Percentiles rank a stretch among this genome's conserved stretches.
phyloP scores from a whole-genome alignment of 92 coral and sea anemone genomes.

The Desmophyllum pertusum region DNA sequence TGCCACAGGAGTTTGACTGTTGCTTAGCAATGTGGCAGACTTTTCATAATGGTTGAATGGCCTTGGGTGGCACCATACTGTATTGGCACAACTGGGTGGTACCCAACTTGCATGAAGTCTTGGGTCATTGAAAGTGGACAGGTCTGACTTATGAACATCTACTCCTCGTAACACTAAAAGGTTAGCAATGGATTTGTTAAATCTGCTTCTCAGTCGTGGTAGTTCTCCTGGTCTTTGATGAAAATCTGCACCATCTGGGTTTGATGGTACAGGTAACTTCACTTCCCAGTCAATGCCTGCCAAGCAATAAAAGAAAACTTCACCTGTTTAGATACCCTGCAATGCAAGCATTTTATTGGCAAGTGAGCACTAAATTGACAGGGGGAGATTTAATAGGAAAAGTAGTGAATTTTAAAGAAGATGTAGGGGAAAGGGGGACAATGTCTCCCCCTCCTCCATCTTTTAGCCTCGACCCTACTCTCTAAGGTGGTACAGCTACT shows the following conservation, averaged over 20 bases:
- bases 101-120: constrained; percentile 81
- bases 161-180: constrained; percentile 90
- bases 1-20: constrained; percentile 86
- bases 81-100: constrained; percentile 57
- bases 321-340: too few species aligned
- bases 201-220: constrained; percentile 50
- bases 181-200: constrained; percentile 91
- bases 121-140: constrained; percentile 76
- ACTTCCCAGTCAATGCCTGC: constrained; percentile 97
- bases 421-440: neutral
- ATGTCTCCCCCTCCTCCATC: too few species aligned
- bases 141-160: constrained; percentile 80
- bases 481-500: too few species aligned
- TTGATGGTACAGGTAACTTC: constrained; percentile 68
- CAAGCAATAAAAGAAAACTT: neutral
- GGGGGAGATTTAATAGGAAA: neutral
- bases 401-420: neutral
- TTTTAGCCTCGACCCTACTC: neutral
- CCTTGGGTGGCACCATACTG: constrained; percentile 82
- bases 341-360: neutral
- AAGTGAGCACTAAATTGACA: neutral
- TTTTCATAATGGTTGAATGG: constrained; percentile 89
- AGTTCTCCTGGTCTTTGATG: constrained; percentile 45
- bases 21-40: constrained; percentile 87
- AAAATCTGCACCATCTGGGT: constrained; percentile 51